Evolutionary conservation across 2,113 vertebrate species (phyloP), one percentile per base, ranked within the genome.

Genomic region (Cheirogaleus medius): DNA sequence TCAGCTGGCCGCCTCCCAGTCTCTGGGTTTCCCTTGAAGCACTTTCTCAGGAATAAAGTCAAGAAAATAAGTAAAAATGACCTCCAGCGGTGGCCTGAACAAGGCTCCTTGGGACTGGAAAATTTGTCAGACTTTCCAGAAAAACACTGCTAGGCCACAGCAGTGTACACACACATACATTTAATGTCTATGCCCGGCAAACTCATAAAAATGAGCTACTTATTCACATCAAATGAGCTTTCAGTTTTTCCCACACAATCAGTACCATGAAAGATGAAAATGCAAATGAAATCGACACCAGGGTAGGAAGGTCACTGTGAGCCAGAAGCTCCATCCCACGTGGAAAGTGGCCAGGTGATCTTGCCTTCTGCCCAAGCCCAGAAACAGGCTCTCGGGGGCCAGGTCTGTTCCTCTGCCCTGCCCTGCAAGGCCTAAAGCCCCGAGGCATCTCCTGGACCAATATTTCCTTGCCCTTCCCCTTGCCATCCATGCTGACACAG

Each of bases 41-140:
- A 10, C 82, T 80, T 95, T 64, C 81, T 90, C 17, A 60, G 49
- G 82, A 92, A 93, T 34, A n/a, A 84, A 69, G 74, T 78, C 71
- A 27, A 77, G 15, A 87, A 52, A 25, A 23, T 13, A 27, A 74
- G 49, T 2, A 25, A 74, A 25, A 39, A 20, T 49, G 58, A 63
- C 68, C 17, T 5, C 63, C 44, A 32, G 32, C 21, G 27, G 25
- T 21, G n/a, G 27, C 49, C 32, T 49, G 18, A 78, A 37, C 11
- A 42, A 83, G 39, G 34, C 13, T 54, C 58, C n/a, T 73, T 25
- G 1, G 20, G 63, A 44, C 17, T 71, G 8, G 23, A 92, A 47
- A 25, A 9, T 49, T 68, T 58, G 17, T 69, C 39, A 14, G 44
- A 34, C 18, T 92, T 92, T 94, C 54, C 25, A 60, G 71, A 94